Percentiles rank a stretch among this genome's conserved stretches.
Conservation (phyloP, 2,888 invertebrate species). For the Cerastoderma edule region DNA sequence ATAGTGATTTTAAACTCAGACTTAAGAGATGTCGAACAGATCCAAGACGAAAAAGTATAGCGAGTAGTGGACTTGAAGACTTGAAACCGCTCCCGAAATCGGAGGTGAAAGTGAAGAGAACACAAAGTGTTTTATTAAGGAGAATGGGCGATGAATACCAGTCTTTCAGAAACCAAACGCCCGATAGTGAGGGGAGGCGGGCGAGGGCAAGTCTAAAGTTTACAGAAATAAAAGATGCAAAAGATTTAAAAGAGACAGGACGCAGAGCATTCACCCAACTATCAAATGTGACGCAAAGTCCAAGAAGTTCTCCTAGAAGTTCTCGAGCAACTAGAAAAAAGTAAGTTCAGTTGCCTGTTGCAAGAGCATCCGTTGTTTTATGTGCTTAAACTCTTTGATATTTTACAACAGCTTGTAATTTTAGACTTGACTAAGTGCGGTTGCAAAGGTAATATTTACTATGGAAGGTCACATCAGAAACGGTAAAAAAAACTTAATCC, state of each 20-base stretch:
- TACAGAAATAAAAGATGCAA: slow-evolving; percentile 32
- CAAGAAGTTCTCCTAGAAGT: slow-evolving; percentile 31
- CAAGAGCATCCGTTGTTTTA: no score
- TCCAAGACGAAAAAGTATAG: slow-evolving; percentile 57
- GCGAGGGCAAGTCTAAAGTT: slow-evolving; percentile 58
- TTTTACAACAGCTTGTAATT: no score
- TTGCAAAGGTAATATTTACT: no score
- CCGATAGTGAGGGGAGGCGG: slow-evolving; percentile 58
- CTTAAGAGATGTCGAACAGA: slow-evolving; percentile 64
- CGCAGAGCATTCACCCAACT: slow-evolving; percentile 42
- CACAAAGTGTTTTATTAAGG: slow-evolving; percentile 60
- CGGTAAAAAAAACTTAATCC: no score
- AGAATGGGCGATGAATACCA: slow-evolving; percentile 58
- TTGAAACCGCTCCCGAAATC: slow-evolving; percentile 31
- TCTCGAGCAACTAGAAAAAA: slow-evolving; percentile 37
- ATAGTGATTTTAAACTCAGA: slow-evolving; percentile 16
- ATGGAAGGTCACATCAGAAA: no score
- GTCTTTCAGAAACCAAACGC: slow-evolving; percentile 67
- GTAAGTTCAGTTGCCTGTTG: no score
- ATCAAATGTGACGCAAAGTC: slow-evolving; percentile 29
- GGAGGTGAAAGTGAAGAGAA: slow-evolving; percentile 47
- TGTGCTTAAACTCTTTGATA: no score
- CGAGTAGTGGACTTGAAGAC: slow-evolving; percentile 23
- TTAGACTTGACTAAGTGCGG: no score
- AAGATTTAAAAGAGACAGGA: slow-evolving; percentile 32